Percentiles rank a stretch among this genome's conserved stretches.
phyloP scores from a whole-genome alignment of 2,888 invertebrate species.

The Desoria tigrina region DNA sequence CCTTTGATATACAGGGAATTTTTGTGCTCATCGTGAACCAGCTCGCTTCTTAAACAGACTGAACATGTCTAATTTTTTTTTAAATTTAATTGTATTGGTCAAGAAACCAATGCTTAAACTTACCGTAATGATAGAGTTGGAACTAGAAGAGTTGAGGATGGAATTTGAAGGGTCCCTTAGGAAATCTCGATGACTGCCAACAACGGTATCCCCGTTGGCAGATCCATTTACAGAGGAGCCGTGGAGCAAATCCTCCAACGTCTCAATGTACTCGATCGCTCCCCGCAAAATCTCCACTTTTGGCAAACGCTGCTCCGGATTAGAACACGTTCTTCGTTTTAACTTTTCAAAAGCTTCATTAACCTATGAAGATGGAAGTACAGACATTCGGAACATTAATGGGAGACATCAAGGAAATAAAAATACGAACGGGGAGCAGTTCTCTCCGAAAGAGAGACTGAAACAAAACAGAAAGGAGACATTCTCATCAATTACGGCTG shows the following conservation, averaged over 20 bases:
- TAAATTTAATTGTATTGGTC: too few relatives aligned
- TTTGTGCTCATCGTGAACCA: too few relatives aligned
- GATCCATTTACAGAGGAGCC: conserved; percentile 56
- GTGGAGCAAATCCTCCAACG: conserved; percentile 78
- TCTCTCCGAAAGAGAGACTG: neutral
- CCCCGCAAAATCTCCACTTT: conserved; percentile 96
- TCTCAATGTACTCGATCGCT: conserved; percentile 97
- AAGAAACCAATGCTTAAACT: conserved; percentile 26
- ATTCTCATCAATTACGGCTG: conserved; percentile 14
- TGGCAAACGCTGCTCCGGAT: conserved; percentile 92
- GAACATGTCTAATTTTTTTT: too few relatives aligned
- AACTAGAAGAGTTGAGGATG: conserved; percentile 37
- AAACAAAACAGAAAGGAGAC: conserved; percentile 9
- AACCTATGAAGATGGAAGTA: conserved; percentile 64
- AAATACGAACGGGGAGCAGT: neutral
- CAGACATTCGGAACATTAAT: conserved; percentile 38
- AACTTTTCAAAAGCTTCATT: conserved; percentile 98
- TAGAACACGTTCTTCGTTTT: conserved; percentile 87
- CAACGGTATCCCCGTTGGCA: conserved; percentile 13
- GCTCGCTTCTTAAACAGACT: too few relatives aligned
- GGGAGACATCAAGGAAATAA: conserved; percentile 22
- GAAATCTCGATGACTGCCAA: conserved; percentile 42
- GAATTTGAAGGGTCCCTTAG: conserved; percentile 45
- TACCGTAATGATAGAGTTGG: conserved; percentile 48
- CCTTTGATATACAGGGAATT: too few relatives aligned